Evolutionary conservation across 2,888 invertebrate species (phyloP).

Genomic region (Saturnia pavonia): DNA sequence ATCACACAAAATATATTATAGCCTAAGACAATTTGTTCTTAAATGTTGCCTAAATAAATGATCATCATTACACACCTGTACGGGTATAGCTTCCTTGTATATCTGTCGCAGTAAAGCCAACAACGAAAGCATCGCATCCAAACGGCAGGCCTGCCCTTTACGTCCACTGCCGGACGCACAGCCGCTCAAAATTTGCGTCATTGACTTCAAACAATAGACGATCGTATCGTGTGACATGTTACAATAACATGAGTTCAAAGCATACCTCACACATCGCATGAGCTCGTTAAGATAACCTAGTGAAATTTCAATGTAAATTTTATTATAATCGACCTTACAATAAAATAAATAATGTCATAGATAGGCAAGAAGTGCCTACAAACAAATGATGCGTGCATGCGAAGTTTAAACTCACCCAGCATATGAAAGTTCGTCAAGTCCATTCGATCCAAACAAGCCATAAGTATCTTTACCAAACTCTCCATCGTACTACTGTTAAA

Average conservation of each 20-base stretch:
- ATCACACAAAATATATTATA: neutral
- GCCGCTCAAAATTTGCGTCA: slow-evolving; percentile 49
- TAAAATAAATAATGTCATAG: neutral
- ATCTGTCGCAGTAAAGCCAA: slow-evolving; percentile 56
- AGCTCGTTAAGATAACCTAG: slow-evolving; percentile 72
- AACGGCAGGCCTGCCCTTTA: slow-evolving; percentile 66
- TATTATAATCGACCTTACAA: neutral
- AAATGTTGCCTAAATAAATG: neutral
- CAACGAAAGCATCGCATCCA: slow-evolving; percentile 59
- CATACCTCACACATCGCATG: slow-evolving; percentile 65
- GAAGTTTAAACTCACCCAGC: slow-evolving; percentile 55
- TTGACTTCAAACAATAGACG: slow-evolving; percentile 47
- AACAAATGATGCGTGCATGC: neutral
- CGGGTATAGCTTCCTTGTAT: slow-evolving; percentile 53
- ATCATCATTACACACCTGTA: slow-evolving; percentile 52
- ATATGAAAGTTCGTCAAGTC: slow-evolving; percentile 75
- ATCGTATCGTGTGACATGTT: slow-evolving; percentile 60
- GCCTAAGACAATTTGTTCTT: neutral
- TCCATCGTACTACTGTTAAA: slow-evolving; percentile 57
- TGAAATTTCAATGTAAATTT: slow-evolving; percentile 21
- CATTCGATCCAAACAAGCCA: slow-evolving; percentile 64
- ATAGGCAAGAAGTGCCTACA: neutral
- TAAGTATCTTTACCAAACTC: slow-evolving; percentile 66
- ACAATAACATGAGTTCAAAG: slow-evolving; percentile 57
- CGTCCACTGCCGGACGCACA: slow-evolving; percentile 62